Conservation (phyloP, 2,113 vertebrate genomes). For the Etia nguti region DNA sequence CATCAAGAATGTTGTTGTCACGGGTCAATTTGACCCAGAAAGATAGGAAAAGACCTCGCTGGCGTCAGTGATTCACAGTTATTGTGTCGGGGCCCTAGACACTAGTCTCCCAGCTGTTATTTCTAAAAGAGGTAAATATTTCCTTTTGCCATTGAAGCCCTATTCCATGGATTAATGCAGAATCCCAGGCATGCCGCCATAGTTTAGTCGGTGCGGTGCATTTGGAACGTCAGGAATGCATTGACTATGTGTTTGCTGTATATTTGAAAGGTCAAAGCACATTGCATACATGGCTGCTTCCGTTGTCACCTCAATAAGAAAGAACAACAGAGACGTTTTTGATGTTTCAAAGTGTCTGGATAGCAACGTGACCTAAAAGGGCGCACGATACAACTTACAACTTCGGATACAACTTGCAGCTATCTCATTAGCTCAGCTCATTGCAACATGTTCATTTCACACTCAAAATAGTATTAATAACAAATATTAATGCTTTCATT, state of each 20-base stretch:
- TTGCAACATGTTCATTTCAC: not conserved
- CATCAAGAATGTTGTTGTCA: constrained; percentile 11
- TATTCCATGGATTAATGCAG: constrained; percentile 52
- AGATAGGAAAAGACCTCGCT: not conserved
- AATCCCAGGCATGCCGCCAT: constrained; percentile 37
- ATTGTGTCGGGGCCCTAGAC: not conserved
- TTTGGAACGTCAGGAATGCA: constrained; percentile 63
- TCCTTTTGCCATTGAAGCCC: constrained; percentile 53
- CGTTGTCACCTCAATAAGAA: not conserved
- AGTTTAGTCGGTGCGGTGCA: constrained; percentile 28
- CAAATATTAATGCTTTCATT: not conserved
- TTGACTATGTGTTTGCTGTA: constrained; percentile 48
- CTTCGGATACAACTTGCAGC: not conserved
- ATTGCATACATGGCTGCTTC: constrained; percentile 39
- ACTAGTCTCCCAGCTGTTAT: constrained; percentile 32
- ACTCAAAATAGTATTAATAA: not conserved
- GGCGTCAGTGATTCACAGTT: not conserved
- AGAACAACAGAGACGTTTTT: constrained; percentile 16
- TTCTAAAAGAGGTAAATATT: constrained; percentile 53
- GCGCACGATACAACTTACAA: not conserved
- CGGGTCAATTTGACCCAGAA: not conserved
- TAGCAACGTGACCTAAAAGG: not conserved
- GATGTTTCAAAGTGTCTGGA: constrained; percentile 4
- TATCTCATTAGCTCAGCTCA: not conserved
- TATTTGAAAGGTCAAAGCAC: constrained; percentile 21